These are phyloP conservation scores for Cyanoderma ruficeps DNA, from an alignment of 2,113 vertebrate genomes.

Conservation along the genomic window DNA sequence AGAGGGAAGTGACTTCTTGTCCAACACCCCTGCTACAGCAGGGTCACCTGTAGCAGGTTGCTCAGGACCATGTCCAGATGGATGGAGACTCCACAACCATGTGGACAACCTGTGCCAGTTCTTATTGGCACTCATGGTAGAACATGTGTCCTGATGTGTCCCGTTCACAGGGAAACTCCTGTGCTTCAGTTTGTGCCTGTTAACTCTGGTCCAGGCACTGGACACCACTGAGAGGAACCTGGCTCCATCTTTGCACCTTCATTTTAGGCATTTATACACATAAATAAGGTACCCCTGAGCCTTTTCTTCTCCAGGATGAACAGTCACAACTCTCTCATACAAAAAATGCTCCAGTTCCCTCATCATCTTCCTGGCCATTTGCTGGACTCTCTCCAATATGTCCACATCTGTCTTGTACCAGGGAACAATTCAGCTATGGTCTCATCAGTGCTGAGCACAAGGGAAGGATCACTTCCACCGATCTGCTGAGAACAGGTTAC, in stretches of 20 bases:
- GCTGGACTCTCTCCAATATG: neutral
- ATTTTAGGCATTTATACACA: neutral
- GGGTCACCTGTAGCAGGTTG: neutral
- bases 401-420: neutral
- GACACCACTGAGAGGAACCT: neutral
- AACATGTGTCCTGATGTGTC: neutral
- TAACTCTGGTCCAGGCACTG: neutral
- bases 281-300: neutral
- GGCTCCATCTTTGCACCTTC: neutral
- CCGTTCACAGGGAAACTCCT: neutral
- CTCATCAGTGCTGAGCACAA: neutral
- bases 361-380: neutral
- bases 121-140: neutral
- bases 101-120: neutral
- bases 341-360: neutral
- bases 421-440: neutral
- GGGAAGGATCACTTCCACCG: neutral
- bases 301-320: neutral
- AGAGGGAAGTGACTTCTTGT: neutral
- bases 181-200: neutral
- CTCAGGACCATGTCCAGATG: neutral
- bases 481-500: neutral
- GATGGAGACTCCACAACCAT: neutral
- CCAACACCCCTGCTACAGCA: neutral
- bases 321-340: neutral